Percentiles rank a stretch among this genome's conserved stretches.
phyloP scores from a whole-genome alignment of 2,113 vertebrate species.

The Pimephales promelas region DNA sequence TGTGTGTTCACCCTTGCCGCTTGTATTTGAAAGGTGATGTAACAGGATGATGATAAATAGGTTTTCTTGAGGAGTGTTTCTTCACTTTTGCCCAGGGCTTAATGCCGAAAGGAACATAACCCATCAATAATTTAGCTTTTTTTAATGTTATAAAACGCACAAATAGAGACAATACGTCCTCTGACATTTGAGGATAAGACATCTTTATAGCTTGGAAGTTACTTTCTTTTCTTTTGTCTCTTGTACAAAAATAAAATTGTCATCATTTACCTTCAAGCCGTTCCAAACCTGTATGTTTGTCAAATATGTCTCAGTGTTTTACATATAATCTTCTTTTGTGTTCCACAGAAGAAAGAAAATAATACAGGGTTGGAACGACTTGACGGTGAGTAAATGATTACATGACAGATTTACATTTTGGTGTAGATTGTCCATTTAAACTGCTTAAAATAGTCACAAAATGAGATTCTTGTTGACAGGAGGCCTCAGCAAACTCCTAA shows the following conservation, averaged over 20 bases:
- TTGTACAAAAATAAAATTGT: background rate
- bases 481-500: background rate
- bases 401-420: no score
- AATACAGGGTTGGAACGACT: no score
- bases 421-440: background rate
- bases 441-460: background rate
- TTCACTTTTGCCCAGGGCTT: background rate
- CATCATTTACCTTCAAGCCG: background rate
- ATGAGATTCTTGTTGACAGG: background rate
- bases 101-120: background rate
- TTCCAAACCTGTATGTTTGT: background rate
- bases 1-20: background rate
- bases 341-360: no score
- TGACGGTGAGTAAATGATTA: no score
- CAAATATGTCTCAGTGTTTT: no score
- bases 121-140: background rate
- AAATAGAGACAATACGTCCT: background rate
- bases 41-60: background rate
- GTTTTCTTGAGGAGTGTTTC: conserved; percentile 14
- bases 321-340: no score
- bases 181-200: background rate
- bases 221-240: background rate
- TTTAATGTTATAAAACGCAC: background rate
- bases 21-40: conserved; percentile 9
- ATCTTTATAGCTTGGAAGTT: background rate